A percentile compares a stretch with the other conserved stretches of the same genome.
phyloP scores from a whole-genome alignment of 2,888 invertebrate species.

The Drosophila dives region DNA sequence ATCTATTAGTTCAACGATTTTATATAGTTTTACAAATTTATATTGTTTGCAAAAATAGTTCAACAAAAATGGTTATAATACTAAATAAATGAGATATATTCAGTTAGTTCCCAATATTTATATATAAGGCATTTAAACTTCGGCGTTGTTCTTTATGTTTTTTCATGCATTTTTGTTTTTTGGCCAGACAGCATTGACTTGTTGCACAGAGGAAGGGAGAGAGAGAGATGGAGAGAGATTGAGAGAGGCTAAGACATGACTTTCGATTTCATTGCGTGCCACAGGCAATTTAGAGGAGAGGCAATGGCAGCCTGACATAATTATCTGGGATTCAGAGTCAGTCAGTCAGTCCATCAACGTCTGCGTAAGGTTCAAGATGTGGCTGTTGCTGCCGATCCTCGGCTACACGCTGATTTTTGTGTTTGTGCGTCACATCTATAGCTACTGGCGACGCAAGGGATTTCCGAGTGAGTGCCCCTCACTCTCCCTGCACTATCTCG shows the following conservation, averaged over 20 bases:
- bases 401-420: conserved; percentile 69
- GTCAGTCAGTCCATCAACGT: conserved; percentile 53
- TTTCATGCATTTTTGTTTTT: conserved; percentile 28
- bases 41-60: neutral
- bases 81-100: neutral
- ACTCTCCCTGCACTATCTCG: conserved; percentile 67
- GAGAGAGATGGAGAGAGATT: neutral
- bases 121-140: neutral
- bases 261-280: conserved; percentile 65
- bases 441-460: conserved; percentile 81
- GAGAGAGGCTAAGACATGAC: conserved; percentile 53
- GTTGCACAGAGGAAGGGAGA: conserved; percentile 40
- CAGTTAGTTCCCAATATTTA: neutral
- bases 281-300: conserved; percentile 38
- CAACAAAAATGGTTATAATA: neutral
- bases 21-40: neutral
- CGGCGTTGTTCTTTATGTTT: neutral
- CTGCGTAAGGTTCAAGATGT: conserved; percentile 68
- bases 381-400: conserved; percentile 80
- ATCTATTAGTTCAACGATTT: neutral
- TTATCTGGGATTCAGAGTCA: conserved; percentile 56
- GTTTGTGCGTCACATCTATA: conserved; percentile 79
- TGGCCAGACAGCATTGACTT: conserved; percentile 61
- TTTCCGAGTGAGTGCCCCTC: conserved; percentile 74
- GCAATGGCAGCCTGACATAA: conserved; percentile 59